Percentiles rank a stretch among this genome's conserved stretches.
Conservation (phyloP, 2,113 vertebrate genomes). For the Genyomyrus donnyi region DNA sequence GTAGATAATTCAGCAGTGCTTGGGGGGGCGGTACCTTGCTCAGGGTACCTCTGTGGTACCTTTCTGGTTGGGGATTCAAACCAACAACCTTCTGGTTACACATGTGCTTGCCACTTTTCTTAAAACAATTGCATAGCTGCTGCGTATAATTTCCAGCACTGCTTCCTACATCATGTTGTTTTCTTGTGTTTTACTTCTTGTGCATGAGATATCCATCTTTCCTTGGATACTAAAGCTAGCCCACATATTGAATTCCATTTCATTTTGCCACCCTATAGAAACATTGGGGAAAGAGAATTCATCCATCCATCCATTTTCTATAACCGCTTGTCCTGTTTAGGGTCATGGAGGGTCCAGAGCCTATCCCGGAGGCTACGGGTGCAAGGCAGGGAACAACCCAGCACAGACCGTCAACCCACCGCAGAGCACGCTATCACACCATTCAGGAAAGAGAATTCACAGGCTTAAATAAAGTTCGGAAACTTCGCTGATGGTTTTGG, state of each 20-base stretch:
- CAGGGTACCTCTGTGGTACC: background rate
- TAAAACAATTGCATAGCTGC: background rate
- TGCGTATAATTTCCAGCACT: background rate
- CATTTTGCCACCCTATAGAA: background rate
- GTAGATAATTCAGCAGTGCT: background rate
- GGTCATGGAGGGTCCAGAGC: no score
- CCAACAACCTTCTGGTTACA: background rate
- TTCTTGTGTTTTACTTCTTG: background rate
- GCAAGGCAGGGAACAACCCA: background rate
- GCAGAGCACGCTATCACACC: background rate
- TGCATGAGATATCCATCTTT: background rate
- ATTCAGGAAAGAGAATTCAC: background rate
- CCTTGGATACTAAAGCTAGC: background rate
- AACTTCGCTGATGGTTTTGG: background rate
- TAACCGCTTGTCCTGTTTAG: background rate
- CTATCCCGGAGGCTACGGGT: background rate
- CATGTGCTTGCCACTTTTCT: background rate
- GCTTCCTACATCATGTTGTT: background rate
- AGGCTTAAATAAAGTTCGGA: no score
- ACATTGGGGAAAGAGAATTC: background rate
- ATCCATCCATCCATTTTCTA: background rate
- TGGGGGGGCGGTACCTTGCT: background rate
- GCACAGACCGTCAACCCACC: background rate
- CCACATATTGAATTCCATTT: background rate
- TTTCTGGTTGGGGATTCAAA: background rate